Evolutionary conservation across 1,140 invertebrate species (phyloP).

Genomic region (Drosophila rhopaloa): DNA sequence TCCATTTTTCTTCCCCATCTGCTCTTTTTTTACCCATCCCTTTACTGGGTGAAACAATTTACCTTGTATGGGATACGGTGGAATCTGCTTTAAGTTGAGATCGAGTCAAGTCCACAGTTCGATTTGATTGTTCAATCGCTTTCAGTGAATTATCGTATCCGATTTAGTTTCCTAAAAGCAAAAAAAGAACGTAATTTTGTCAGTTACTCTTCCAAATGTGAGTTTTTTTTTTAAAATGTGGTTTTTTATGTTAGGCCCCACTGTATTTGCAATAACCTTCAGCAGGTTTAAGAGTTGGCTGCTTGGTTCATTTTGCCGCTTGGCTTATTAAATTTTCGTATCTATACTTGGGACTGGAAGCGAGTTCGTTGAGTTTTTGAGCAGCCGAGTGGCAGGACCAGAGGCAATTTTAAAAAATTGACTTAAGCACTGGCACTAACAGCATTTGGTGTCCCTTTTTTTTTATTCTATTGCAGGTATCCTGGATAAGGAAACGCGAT

Average conservation of each 20-base stretch:
- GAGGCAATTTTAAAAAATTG: constrained; percentile 79
- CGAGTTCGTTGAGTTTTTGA: constrained; percentile 4
- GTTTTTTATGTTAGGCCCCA: neutral
- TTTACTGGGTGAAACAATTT: constrained; percentile 6
- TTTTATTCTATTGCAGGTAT: constrained; percentile 86
- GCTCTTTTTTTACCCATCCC: neutral
- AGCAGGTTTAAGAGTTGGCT: constrained; percentile 11
- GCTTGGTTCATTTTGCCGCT: constrained; percentile 71
- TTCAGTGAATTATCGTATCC: neutral
- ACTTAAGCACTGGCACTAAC: constrained; percentile 64
- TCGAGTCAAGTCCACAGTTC: no score
- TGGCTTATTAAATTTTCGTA: constrained; percentile 75
- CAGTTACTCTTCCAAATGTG: neutral
- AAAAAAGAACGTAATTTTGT: neutral
- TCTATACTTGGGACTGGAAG: constrained; percentile 45
- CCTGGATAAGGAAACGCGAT: constrained; percentile 91
- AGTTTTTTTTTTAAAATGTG: neutral
- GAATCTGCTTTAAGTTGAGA: constrained; percentile 1
- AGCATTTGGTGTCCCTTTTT: constrained; percentile 57
- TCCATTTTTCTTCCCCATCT: constrained; percentile 19
- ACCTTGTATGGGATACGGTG: constrained; percentile 17
- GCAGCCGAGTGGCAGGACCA: constrained; percentile 20
- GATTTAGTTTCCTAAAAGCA: neutral
- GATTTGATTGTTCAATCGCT: constrained; percentile 1
- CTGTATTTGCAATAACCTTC: constrained; percentile 3